Percentiles rank a stretch among this genome's conserved stretches.
Conservation (phyloP, 2,888 invertebrate genomes). For the Drosophila sordidapex region DNA sequence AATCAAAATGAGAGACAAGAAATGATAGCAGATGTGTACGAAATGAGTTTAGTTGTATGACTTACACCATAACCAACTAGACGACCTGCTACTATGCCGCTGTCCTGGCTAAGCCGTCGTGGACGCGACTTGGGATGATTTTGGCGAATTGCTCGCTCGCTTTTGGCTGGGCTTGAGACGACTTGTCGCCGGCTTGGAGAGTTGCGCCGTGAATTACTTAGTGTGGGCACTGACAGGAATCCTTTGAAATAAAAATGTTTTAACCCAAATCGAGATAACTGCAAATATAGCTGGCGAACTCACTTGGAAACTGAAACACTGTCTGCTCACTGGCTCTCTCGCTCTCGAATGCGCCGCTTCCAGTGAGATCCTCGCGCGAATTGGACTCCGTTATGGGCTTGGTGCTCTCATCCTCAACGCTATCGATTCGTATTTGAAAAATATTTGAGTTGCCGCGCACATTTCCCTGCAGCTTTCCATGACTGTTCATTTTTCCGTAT, state of each 20-base stretch:
- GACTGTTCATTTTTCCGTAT: slow-evolving; percentile 59
- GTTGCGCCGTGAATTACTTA: slow-evolving; percentile 72
- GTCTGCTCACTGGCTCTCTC: slow-evolving; percentile 46
- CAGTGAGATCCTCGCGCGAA: slow-evolving; percentile 82
- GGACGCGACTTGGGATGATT: slow-evolving; percentile 63
- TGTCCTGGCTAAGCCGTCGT: slow-evolving; percentile 83
- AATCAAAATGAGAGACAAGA: background rate
- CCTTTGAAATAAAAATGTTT: slow-evolving; percentile 46
- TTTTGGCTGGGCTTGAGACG: slow-evolving; percentile 84
- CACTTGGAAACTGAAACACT: slow-evolving; percentile 72
- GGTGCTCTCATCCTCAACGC: slow-evolving; percentile 77
- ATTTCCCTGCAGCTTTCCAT: slow-evolving; percentile 29
- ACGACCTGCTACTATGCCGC: slow-evolving; percentile 83
- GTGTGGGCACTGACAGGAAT: slow-evolving; percentile 82
- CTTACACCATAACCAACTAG: slow-evolving; percentile 75
- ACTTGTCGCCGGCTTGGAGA: slow-evolving; percentile 74
- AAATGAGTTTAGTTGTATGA: background rate
- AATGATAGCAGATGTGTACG: background rate
- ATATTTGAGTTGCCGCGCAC: slow-evolving; percentile 50
- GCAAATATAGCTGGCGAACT: background rate
- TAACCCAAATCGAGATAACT: too few species aligned
- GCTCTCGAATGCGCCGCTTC: slow-evolving; percentile 54
- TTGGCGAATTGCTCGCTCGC: slow-evolving; percentile 71
- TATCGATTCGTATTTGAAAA: slow-evolving; percentile 79
- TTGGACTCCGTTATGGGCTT: slow-evolving; percentile 78